phyloP scores from a whole-genome alignment of 2,113 vertebrate genomes.

The Petrocephalus zakoni region DNA sequence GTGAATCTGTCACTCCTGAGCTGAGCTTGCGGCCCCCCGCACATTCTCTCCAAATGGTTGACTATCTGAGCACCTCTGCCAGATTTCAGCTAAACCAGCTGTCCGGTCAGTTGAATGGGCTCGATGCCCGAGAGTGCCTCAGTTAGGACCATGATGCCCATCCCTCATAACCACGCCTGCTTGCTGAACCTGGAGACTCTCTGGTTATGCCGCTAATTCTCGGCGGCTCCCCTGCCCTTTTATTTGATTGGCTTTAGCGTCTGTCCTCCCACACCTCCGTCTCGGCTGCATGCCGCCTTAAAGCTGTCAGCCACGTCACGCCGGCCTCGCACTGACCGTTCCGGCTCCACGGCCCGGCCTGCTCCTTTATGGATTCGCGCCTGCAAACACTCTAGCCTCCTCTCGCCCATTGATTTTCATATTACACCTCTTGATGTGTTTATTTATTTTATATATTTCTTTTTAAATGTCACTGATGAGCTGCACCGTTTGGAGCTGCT shows the following conservation, averaged over 20 bases:
- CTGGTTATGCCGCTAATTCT: background rate
- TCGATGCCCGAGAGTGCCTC: background rate
- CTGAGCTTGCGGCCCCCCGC: background rate
- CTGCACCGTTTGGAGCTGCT: slow-evolving; percentile 52
- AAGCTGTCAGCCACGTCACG: slow-evolving; percentile 62
- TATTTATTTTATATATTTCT: slow-evolving; percentile 77
- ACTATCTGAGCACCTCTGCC: background rate
- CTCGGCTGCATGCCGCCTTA: slow-evolving; percentile 68
- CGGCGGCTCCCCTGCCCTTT: slow-evolving; percentile 49
- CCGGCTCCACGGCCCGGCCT: slow-evolving; percentile 37
- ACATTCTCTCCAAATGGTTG: background rate
- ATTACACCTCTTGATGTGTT: slow-evolving; percentile 69
- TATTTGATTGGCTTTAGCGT: slow-evolving; percentile 64
- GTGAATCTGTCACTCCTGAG: background rate
- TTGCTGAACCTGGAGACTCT: background rate
- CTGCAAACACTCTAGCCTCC: slow-evolving; percentile 42
- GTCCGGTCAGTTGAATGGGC: background rate
- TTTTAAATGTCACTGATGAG: slow-evolving; percentile 75
- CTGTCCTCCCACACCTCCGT: slow-evolving; percentile 56
- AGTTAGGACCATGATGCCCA: background rate
- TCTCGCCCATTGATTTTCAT: slow-evolving; percentile 67
- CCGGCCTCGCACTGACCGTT: slow-evolving; percentile 62
- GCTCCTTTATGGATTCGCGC: slow-evolving; percentile 62
- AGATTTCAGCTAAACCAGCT: background rate
- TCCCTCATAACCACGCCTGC: background rate